Evolutionary conservation across 2,797 vertebrate genomes (phyloP), one percentile per base, ranked within the genome.

Genomic region (Pteronotus mesoamericanus): DNA sequence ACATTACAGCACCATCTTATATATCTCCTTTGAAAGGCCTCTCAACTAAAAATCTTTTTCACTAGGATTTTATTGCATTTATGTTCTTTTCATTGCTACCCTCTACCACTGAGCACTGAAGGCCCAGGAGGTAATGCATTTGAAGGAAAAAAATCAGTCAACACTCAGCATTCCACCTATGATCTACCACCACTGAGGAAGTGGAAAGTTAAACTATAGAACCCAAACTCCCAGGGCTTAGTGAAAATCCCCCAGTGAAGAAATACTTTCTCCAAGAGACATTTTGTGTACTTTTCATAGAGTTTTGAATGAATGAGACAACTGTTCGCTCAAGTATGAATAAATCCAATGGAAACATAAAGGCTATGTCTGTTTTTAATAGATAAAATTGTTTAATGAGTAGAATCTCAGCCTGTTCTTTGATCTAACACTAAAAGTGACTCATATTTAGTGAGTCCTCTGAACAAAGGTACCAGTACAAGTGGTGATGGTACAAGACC

Each of bases 311-410:
- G 90, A 95, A 97, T 96, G 8, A 96, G 72, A 97, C 80, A 92
- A 83, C 96, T 84, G 51, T 34, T 66, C 84, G 80, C 79, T 95
- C 95, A 82, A 96, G 68, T 85, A 79, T 93, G 89, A 95, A 95
- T 92, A 82, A 97, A 96, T 95, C 93, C 82, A 75, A 44, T 96
- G 75, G 95, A 94, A 97, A 94, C 92, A 94, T 64, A 98, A 96
- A 84, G 86, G 26, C 42, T 93, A 29, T 69, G 44, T 93, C 95
- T 94, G n/a, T 91, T 97, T 97, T 95, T 96, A 77, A 77, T 96
- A 97, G 97, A 97, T 95, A 95, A 96, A 95, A 82, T 72, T 92
- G 92, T 86, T 96, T 92, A 97, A 97, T 95, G 94, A 96, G 51
- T 96, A 83, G 44, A 97, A 79, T 71, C 91, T 94, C 71, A 79